Conservation (phyloP, 2,113 vertebrate species). For the Tautogolabrus adspersus region DNA sequence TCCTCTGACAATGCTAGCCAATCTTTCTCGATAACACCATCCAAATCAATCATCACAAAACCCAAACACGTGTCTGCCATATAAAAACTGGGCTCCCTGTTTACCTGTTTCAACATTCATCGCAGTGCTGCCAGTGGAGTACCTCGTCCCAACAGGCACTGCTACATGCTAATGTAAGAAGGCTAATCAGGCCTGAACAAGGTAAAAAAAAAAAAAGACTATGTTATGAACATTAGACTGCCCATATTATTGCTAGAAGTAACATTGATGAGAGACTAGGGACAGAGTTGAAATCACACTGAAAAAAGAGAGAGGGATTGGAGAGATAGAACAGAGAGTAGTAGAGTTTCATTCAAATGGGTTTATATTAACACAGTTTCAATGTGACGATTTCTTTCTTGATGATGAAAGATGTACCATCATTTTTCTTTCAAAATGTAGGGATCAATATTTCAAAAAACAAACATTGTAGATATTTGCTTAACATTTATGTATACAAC, state of each 20-base stretch:
- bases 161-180: constrained; percentile 25
- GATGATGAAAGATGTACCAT: neutral
- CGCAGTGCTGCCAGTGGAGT: constrained; percentile 8
- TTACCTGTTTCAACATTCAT: constrained; percentile 40
- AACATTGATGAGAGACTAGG: constrained; percentile 35
- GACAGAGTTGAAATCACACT: constrained; percentile 23
- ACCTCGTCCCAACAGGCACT: constrained; percentile 25
- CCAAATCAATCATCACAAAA: constrained; percentile 60
- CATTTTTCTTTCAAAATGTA: neutral
- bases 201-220: neutral
- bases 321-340: constrained; percentile 1
- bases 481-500: too few relatives aligned
- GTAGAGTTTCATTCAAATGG: neutral
- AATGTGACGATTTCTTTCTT: constrained; percentile 13
- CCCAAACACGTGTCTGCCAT: constrained; percentile 54
- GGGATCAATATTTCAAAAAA: too few relatives aligned
- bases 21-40: constrained; percentile 44
- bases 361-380: constrained; percentile 18
- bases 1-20: constrained; percentile 34
- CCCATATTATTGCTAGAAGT: constrained; percentile 31
- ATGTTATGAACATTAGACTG: constrained; percentile 17
- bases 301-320: neutral
- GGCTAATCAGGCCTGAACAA: constrained; percentile 16
- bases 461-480: too few relatives aligned
- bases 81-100: constrained; percentile 17